A percentile compares a stretch with the other conserved stretches of the same genome.
These are phyloP conservation scores for Limnothrissa miodon DNA, from an alignment of 2,113 vertebrate species.

Conservation along the genomic window DNA sequence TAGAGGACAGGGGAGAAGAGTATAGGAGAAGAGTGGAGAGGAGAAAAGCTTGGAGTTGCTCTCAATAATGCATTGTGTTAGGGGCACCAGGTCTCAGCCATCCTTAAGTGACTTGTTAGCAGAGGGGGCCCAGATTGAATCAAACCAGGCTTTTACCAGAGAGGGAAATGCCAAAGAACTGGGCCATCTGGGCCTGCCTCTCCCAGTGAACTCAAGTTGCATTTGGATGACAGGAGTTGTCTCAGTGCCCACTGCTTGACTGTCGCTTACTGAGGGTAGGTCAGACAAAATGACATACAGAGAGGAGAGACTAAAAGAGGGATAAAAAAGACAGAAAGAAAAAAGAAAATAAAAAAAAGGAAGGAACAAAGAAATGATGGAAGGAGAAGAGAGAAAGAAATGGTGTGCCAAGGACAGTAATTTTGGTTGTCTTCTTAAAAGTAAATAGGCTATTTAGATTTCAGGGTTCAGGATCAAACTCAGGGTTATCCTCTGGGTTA, in stretches of 20 bases:
- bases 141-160: slow-evolving; percentile 5
- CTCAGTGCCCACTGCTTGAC: background rate
- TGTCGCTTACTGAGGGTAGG: background rate
- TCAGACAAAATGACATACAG: background rate
- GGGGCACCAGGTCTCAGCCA: slow-evolving; percentile 4
- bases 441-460: background rate
- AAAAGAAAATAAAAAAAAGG: background rate
- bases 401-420: background rate
- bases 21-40: background rate
- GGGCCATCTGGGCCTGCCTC: background rate
- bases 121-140: background rate
- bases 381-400: background rate
- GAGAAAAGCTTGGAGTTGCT: background rate
- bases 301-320: background rate
- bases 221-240: background rate
- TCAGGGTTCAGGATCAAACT: no score
- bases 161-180: background rate
- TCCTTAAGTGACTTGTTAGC: slow-evolving; percentile 15
- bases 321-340: background rate
- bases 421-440: background rate
- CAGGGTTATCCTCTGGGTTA: background rate
- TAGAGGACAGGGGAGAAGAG: no score
- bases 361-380: background rate
- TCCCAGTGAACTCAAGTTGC: background rate
- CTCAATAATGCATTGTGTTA: slow-evolving; percentile 28